A percentile compares a stretch with the other conserved stretches of the same genome.
Conservation (phyloP, 2,113 vertebrate genomes). For the Nycticebus coucang region DNA sequence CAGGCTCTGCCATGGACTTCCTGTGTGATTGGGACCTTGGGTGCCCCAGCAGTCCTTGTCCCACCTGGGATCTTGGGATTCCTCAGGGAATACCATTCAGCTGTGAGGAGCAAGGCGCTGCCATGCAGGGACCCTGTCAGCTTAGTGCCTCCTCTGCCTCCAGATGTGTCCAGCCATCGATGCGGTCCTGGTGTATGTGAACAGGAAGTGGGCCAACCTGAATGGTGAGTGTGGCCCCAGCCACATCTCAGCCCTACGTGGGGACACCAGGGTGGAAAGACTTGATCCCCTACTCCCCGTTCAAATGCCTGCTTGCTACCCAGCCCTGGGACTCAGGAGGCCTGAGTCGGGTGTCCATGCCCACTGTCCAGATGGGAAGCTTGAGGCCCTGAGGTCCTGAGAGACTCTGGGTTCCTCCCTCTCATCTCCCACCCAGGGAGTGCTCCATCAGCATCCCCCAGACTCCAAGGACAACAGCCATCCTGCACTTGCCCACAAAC, state of each 20-base stretch:
- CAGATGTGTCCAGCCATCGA: conserved; percentile 82
- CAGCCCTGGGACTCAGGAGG: neutral
- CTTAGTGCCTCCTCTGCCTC: conserved; percentile 19
- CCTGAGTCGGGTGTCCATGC: neutral
- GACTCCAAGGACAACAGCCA: neutral
- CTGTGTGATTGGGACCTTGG: neutral
- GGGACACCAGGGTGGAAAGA: neutral
- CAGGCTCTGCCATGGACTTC: neutral
- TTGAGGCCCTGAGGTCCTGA: neutral
- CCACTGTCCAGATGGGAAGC: neutral
- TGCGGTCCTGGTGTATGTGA: conserved; percentile 60
- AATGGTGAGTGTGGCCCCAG: conserved; percentile 37
- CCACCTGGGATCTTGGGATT: neutral
- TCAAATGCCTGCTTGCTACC: neutral
- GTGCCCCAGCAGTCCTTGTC: neutral
- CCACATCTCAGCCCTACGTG: neutral
- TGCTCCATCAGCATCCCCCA: neutral
- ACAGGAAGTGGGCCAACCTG: conserved; percentile 61
- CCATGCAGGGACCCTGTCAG: neutral
- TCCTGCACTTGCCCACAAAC: too few species aligned
- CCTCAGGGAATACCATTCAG: neutral
- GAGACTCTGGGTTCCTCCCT: neutral
- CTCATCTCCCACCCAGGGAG: neutral
- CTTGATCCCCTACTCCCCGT: neutral
- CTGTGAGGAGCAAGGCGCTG: neutral